phyloP scores from a whole-genome alignment of 2,888 invertebrate species.

The Drosophila mimica region DNA sequence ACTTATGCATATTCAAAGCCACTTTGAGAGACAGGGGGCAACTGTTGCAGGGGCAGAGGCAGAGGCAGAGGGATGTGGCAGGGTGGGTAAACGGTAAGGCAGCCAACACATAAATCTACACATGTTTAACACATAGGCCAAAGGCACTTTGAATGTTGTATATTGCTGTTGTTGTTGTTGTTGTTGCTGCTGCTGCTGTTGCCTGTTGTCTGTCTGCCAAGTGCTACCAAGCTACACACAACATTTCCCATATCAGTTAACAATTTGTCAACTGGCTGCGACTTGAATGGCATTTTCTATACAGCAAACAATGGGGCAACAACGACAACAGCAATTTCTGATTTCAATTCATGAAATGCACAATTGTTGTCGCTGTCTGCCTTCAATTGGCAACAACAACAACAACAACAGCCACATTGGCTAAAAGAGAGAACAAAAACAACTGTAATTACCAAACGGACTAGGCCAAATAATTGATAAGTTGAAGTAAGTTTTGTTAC shows the following conservation, averaged over 20 bases:
- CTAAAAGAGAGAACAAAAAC: conserved; percentile 8
- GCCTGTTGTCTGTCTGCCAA: conserved; percentile 30
- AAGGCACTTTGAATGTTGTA: conserved; percentile 46
- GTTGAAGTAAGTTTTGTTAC: conserved; percentile 22
- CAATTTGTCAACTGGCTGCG: conserved; percentile 75
- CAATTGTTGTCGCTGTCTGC: conserved; percentile 75
- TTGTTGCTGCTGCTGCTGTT: conserved; percentile 18
- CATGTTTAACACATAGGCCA: conserved; percentile 63
- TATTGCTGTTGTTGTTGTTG: conserved; percentile 5
- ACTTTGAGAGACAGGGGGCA: conserved; percentile 14
- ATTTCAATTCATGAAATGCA: conserved; percentile 76
- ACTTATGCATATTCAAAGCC: conserved; percentile 55
- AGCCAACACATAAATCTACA: conserved; percentile 65
- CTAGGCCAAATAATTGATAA: conserved; percentile 42
- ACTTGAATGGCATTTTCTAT: conserved; percentile 74
- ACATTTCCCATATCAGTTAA: conserved; percentile 75
- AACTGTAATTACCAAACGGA: conserved; percentile 50
- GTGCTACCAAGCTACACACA: conserved; percentile 54
- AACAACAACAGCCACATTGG: conserved; percentile 28
- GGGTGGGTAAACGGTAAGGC: conserved; percentile 25
- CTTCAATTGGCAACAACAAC: conserved; percentile 41
- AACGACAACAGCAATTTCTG: conserved; percentile 33
- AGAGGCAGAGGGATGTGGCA: not conserved
- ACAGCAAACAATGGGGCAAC: conserved; percentile 65
- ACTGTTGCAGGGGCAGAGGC: not conserved